Conservation (phyloP, 2,888 invertebrate genomes). For the Luffia ferchaultella region DNA sequence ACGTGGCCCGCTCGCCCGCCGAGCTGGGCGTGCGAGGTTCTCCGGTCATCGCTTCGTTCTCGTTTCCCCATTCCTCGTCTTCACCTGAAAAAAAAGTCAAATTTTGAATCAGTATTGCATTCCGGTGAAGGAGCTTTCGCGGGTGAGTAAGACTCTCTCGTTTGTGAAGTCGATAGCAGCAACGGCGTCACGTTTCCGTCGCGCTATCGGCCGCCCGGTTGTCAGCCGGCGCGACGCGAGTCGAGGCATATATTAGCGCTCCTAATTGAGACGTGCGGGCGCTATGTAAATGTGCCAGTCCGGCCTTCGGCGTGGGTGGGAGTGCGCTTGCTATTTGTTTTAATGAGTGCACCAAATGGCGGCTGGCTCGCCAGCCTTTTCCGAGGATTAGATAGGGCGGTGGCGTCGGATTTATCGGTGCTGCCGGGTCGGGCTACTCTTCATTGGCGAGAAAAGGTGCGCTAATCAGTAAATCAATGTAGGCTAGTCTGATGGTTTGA, state of each 20-base stretch:
- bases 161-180: conserved; percentile 33
- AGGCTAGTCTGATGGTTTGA: no score
- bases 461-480: no score
- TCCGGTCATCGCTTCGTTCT: conserved; percentile 65
- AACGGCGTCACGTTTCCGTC: conserved; percentile 60
- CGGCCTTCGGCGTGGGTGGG: conserved; percentile 54
- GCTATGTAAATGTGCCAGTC: conserved; percentile 50
- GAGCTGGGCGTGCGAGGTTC: conserved; percentile 62
- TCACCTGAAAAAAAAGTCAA: conserved; percentile 61
- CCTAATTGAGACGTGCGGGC: conserved; percentile 65
- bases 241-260: conserved; percentile 67
- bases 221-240: conserved; percentile 45
- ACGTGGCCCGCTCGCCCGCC: conserved; percentile 45
- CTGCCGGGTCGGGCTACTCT: no score
- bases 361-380: background rate
- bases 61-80: conserved; percentile 72
- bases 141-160: background rate
- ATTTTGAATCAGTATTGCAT: background rate
- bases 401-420: no score
- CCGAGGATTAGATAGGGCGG: no score
- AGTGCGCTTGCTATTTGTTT: background rate
- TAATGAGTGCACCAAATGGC: background rate
- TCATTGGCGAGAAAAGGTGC: no score
- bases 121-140: background rate
- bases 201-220: conserved; percentile 47